Evolutionary conservation across 2,113 vertebrate genomes (phyloP).

Genomic region (Podiceps cristatus): DNA sequence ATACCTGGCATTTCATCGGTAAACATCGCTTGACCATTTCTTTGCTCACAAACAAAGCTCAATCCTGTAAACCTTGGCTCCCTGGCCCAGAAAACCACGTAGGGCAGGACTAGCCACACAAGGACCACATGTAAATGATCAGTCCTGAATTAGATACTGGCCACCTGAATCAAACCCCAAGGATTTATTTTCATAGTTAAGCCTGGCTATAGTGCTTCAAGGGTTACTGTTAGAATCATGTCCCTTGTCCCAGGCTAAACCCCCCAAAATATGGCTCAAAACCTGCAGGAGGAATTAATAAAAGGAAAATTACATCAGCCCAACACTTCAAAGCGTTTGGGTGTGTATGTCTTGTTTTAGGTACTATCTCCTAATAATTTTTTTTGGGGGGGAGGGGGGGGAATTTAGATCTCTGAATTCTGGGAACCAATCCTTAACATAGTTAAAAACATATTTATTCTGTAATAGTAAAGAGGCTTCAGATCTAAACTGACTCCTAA

Average conservation of each 20-base stretch:
- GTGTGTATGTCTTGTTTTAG: neutral
- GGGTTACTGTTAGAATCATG: neutral
- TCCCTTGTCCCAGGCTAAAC: neutral
- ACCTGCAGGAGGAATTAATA: neutral
- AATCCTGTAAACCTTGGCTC: neutral
- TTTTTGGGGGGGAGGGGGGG: too few relatives aligned
- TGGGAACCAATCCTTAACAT: neutral
- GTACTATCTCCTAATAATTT: neutral
- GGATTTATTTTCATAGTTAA: neutral
- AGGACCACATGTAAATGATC: neutral
- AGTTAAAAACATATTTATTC: neutral
- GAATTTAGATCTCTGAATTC: neutral
- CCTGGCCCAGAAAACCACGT: fast-evolving
- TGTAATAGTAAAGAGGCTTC: neutral
- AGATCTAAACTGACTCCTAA: neutral
- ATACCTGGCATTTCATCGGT: neutral
- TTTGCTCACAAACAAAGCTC: neutral
- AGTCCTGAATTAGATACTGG: neutral
- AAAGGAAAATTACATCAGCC: neutral
- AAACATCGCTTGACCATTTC: fast-evolving
- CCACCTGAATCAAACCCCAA: neutral
- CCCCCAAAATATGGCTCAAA: neutral
- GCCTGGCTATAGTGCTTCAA: neutral
- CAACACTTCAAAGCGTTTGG: neutral
- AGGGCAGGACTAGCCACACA: neutral